Percentiles rank a stretch among this genome's conserved stretches.
These are phyloP conservation scores for Rhineura floridana DNA, from an alignment of 2,113 vertebrate species.

Conservation along the genomic window DNA sequence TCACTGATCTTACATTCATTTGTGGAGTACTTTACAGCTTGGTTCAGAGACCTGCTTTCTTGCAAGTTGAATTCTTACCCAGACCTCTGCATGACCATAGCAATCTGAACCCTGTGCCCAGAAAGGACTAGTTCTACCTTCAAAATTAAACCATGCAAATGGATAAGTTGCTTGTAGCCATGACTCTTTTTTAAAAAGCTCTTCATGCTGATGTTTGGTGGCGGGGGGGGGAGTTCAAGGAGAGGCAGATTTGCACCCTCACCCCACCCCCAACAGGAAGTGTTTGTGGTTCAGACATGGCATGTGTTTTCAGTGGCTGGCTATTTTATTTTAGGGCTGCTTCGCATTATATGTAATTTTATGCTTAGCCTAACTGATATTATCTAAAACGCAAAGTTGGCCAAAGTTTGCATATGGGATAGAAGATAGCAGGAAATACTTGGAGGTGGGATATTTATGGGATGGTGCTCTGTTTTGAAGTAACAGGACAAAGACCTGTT, in stretches of 20 bases:
- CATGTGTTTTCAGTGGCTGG: neutral
- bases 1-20: neutral
- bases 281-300: neutral
- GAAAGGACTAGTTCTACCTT: neutral
- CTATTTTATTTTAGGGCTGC: constrained; percentile 10
- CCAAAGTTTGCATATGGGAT: neutral
- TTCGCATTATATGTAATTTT: constrained; percentile 32
- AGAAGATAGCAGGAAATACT: neutral
- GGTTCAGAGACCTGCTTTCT: neutral
- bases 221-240: neutral
- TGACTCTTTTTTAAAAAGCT: neutral
- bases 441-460: neutral
- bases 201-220: neutral
- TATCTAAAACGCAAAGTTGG: constrained; percentile 17
- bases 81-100: neutral
- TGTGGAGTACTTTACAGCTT: neutral
- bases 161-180: neutral
- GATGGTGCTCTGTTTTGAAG: neutral
- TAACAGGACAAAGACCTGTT: constrained; percentile 1
- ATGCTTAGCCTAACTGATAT: constrained; percentile 12
- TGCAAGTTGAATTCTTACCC: neutral
- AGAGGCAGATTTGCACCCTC: neutral
- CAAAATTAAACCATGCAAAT: neutral
- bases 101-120: neutral
- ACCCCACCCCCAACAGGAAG: no score